phyloP scores from a whole-genome alignment of 2,888 invertebrate species.

The Lasioglossum calceatum region DNA sequence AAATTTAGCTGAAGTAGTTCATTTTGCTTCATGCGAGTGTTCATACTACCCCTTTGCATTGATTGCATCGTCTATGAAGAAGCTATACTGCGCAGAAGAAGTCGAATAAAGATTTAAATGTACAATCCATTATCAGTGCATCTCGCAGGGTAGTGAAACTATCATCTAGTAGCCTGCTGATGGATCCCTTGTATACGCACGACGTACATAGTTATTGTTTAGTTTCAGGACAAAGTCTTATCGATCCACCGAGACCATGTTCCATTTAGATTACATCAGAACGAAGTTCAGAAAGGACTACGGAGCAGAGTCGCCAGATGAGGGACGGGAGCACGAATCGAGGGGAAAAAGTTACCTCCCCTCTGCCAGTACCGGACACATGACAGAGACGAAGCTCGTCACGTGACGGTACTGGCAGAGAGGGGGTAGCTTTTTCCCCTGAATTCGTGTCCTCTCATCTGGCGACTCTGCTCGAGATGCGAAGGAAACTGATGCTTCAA shows the following conservation, averaged over 20 bases:
- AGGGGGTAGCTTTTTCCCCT: no score
- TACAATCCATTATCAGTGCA: background rate
- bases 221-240: conserved; percentile 42
- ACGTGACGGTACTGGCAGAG: no score
- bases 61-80: background rate
- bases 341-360: no score
- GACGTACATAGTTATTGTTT: background rate
- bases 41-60: background rate
- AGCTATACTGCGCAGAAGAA: background rate
- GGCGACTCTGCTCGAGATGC: no score
- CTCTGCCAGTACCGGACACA: no score
- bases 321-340: no score
- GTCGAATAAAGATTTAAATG: background rate
- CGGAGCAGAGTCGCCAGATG: no score
- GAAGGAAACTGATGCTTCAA: no score
- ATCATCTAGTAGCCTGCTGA: background rate
- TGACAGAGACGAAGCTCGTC: no score
- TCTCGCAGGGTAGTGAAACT: background rate
- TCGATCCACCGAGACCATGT: conserved; percentile 48
- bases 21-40: background rate
- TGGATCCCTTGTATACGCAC: background rate
- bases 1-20: background rate
- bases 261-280: conserved; percentile 62
- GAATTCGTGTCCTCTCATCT: no score
- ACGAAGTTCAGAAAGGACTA: conserved; percentile 34